phyloP scores from a whole-genome alignment of 2,113 vertebrate species.

The Charadrius vociferus region DNA sequence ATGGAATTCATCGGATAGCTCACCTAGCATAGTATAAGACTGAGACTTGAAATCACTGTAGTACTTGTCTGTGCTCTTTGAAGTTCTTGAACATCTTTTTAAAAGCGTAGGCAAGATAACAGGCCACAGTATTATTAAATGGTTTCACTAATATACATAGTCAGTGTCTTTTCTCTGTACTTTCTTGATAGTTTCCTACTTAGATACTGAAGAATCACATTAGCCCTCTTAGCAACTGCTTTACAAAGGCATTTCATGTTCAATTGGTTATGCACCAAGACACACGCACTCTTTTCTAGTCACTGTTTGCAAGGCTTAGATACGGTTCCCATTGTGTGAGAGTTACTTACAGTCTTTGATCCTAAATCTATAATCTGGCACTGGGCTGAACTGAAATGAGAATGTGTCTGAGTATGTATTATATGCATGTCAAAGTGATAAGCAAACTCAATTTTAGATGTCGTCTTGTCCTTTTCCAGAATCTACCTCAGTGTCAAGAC shows the following conservation, averaged over 20 bases:
- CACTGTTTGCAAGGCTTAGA: background rate
- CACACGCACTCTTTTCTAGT: background rate
- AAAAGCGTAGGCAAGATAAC: background rate
- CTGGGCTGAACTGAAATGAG: background rate
- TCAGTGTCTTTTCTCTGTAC: background rate
- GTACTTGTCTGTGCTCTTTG: background rate
- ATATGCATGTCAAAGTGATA: background rate
- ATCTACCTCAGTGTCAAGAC: background rate
- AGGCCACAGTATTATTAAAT: background rate
- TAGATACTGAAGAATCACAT: background rate
- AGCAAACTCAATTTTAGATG: background rate
- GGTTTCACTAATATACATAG: background rate
- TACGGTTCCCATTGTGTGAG: background rate
- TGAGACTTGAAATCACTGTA: background rate
- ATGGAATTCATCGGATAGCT: background rate
- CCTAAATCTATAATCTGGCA: conserved; percentile 1
- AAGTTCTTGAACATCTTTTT: background rate
- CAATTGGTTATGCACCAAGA: conserved; percentile 23
- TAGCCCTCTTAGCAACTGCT: background rate
- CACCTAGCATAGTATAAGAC: background rate
- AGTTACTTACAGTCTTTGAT: conserved; percentile 34
- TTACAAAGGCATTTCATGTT: conserved; percentile 32
- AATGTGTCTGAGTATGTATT: background rate
- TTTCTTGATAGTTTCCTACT: background rate
- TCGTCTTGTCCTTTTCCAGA: background rate